Conservation (phyloP, 2,797 vertebrate species). For the Diplodus puntazzo region DNA sequence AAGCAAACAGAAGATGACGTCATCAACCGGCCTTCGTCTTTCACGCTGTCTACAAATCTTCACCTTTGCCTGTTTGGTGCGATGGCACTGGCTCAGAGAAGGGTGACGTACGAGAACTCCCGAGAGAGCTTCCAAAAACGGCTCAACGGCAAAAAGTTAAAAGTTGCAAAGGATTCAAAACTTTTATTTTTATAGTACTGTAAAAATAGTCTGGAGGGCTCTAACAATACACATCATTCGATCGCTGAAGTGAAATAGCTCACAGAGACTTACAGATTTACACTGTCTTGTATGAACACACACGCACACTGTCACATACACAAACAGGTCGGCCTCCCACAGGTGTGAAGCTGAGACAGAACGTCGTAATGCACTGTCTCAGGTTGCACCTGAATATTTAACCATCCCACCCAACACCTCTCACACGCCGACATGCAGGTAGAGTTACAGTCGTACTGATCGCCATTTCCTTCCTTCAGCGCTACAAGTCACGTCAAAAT, state of each 20-base stretch:
- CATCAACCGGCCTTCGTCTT: constrained; percentile 17
- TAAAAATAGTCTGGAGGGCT: background rate
- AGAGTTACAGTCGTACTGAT: constrained; percentile 52
- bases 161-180: background rate
- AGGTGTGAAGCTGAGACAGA: constrained; percentile 56
- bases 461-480: constrained; percentile 9
- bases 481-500: constrained; percentile 14
- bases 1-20: constrained; percentile 22
- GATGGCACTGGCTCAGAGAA: constrained; percentile 19
- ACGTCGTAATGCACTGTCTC: constrained; percentile 48
- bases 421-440: constrained; percentile 42
- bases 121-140: background rate
- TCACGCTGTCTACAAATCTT: background rate
- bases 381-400: constrained; percentile 80
- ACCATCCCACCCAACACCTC: constrained; percentile 57
- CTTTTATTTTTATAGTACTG: background rate
- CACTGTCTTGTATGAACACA: background rate
- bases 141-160: background rate
- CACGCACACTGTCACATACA: background rate
- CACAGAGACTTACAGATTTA: background rate
- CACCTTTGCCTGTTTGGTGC: background rate
- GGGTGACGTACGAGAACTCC: background rate
- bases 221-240: background rate
- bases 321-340: background rate
- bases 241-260: background rate